Conservation (phyloP, 2,888 invertebrate species). For the Brenthis hecate region DNA sequence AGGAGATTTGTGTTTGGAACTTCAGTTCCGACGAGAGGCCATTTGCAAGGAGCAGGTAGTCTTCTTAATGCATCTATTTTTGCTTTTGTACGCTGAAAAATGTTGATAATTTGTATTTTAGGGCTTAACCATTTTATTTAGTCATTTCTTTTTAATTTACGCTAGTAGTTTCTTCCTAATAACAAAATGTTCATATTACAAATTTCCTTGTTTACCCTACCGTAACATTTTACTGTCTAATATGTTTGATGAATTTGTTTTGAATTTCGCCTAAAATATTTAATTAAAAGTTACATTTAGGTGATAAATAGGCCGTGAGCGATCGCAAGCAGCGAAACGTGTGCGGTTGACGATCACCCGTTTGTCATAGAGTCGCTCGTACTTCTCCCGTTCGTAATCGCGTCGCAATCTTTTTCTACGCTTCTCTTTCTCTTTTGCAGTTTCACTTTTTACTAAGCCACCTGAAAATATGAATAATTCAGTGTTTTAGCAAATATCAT, state of each 20-base stretch:
- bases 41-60: slow-evolving; percentile 56
- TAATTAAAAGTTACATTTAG: slow-evolving; percentile 51
- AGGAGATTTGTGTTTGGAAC: slow-evolving; percentile 69
- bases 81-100: slow-evolving; percentile 50
- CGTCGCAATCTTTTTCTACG: slow-evolving; percentile 56
- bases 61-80: slow-evolving; percentile 55
- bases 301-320: slow-evolving; percentile 63
- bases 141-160: too few relatives aligned
- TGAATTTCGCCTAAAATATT: not conserved
- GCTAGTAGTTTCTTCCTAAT: too few relatives aligned
- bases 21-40: slow-evolving; percentile 66
- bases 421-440: slow-evolving; percentile 61
- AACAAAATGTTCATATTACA: too few relatives aligned
- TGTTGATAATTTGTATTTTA: too few relatives aligned
- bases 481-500: not conserved
- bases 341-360: slow-evolving; percentile 70
- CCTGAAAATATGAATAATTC: slow-evolving; percentile 43
- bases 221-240: too few relatives aligned
- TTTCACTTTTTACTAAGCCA: slow-evolving; percentile 54
- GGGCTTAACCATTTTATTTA: too few relatives aligned
- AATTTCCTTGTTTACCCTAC: too few relatives aligned
- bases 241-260: not conserved
- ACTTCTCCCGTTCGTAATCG: slow-evolving; percentile 66
- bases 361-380: slow-evolving; percentile 62
- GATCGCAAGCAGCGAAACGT: slow-evolving; percentile 67